phyloP scores from a whole-genome alignment of 2,113 vertebrate genomes.

The Merops nubicus region DNA sequence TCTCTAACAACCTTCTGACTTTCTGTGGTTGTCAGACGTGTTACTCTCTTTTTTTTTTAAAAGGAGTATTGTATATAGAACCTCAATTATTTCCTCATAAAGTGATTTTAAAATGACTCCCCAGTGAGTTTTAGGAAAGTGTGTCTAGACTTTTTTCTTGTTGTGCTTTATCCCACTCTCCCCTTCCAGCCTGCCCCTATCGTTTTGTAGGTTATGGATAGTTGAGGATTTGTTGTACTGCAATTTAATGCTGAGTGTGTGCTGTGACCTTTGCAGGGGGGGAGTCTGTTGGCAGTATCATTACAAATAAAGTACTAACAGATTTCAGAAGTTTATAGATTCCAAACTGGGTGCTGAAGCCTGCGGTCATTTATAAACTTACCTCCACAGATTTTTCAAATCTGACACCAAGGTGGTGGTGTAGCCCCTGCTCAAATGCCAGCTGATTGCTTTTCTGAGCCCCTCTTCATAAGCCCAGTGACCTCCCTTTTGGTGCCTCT shows the following conservation, averaged over 20 bases:
- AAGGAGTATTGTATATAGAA: constrained; percentile 72
- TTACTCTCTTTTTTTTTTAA: constrained; percentile 41
- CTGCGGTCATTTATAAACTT: constrained; percentile 3
- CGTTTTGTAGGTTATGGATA: constrained; percentile 75
- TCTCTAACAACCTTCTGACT: constrained; percentile 66
- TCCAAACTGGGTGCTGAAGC: constrained; percentile 30
- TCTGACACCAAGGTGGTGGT: not conserved
- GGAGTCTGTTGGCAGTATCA: constrained; percentile 64
- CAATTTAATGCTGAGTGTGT: constrained; percentile 69
- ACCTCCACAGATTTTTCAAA: not conserved
- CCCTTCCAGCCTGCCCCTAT: constrained; percentile 61
- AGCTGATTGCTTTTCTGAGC: not conserved
- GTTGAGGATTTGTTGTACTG: constrained; percentile 76
- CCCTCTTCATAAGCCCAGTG: not conserved
- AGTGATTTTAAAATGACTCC: constrained; percentile 77
- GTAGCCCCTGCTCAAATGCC: not conserved
- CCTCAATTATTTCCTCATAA: constrained; percentile 80
- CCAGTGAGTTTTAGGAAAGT: constrained; percentile 74
- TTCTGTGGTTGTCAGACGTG: constrained; percentile 52
- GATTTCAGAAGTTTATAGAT: constrained; percentile 62
- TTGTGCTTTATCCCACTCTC: constrained; percentile 54
- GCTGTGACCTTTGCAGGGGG: constrained; percentile 72
- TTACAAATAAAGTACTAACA: constrained; percentile 70
- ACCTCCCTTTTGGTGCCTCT: not conserved
- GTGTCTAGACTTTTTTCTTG: constrained; percentile 80